A percentile compares a stretch with the other conserved stretches of the same genome.
Conservation (phyloP, 2,888 invertebrate genomes). For the Cryptocheilus praepositus region DNA sequence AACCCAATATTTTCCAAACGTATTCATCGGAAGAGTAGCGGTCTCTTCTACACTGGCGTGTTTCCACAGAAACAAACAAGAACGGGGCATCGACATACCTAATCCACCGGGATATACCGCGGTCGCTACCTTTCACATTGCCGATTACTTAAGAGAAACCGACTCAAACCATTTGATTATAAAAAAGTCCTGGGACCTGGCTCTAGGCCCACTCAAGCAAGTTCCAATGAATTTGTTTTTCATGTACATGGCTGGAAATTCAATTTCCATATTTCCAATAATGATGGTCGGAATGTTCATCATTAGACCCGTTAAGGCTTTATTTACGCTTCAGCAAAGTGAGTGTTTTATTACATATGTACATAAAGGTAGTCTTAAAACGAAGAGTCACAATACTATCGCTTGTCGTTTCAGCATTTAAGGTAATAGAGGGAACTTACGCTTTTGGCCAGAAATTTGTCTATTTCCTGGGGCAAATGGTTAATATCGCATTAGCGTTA, state of each 20-base stretch:
- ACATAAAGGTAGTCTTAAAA: neutral
- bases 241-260: slow-evolving; percentile 99
- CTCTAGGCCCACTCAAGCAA: slow-evolving; percentile 95
- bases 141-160: slow-evolving; percentile 87
- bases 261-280: slow-evolving; percentile 99
- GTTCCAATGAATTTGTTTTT: slow-evolving; percentile 99
- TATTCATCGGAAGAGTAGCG: too few species aligned
- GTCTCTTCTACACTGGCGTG: too few species aligned
- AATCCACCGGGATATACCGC: slow-evolving; percentile 91
- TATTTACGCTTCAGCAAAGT: slow-evolving; percentile 90
- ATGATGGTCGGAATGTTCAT: slow-evolving; percentile 99
- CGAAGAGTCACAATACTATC: slow-evolving; percentile 8
- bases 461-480: slow-evolving; percentile 94
- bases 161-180: slow-evolving; percentile 90
- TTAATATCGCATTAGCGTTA: slow-evolving; percentile 92
- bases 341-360: slow-evolving; percentile 35
- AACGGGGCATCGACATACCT: slow-evolving; percentile 79
- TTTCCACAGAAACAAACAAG: slow-evolving; percentile 69
- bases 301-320: slow-evolving; percentile 95
- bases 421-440: slow-evolving; percentile 95
- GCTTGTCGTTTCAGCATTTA: slow-evolving; percentile 80
- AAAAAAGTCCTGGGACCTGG: slow-evolving; percentile 98
- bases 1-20: too few species aligned
- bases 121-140: slow-evolving; percentile 81
- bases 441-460: slow-evolving; percentile 94